A percentile compares a stretch with the other conserved stretches of the same genome.
These are phyloP conservation scores for Mesembrinibis cayennensis DNA, from an alignment of 2,113 vertebrate genomes.

Conservation along the genomic window DNA sequence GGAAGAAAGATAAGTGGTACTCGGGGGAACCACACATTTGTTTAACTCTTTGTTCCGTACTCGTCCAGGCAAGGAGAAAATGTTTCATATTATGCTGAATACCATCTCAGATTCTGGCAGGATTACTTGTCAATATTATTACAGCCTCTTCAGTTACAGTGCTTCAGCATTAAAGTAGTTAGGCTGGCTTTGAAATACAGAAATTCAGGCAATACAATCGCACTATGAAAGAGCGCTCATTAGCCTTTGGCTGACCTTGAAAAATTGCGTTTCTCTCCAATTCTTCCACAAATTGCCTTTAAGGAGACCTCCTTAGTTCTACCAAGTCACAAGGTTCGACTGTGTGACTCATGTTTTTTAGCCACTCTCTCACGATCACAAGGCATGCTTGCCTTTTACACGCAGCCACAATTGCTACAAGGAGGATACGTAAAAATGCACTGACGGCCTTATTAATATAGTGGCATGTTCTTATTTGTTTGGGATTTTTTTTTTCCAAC, in stretches of 20 bases:
- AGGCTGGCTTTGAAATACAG: slow-evolving; percentile 60
- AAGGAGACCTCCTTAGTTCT: slow-evolving; percentile 53
- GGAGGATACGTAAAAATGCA: slow-evolving; percentile 29
- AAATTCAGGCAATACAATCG: slow-evolving; percentile 61
- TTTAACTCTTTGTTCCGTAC: slow-evolving; percentile 53
- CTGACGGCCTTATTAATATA: neutral
- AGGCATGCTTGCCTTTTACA: slow-evolving; percentile 44
- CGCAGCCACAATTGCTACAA: slow-evolving; percentile 6
- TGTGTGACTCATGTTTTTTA: slow-evolving; percentile 54
- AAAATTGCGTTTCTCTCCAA: slow-evolving; percentile 45
- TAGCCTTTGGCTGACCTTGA: slow-evolving; percentile 70
- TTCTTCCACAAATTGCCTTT: slow-evolving; percentile 64
- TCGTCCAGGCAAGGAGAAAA: slow-evolving; percentile 49
- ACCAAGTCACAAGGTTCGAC: slow-evolving; percentile 50
- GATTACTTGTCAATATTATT: slow-evolving; percentile 63
- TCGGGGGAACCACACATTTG: neutral
- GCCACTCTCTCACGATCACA: slow-evolving; percentile 58
- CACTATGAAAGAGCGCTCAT: slow-evolving; percentile 63
- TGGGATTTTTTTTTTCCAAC: slow-evolving; percentile 4
- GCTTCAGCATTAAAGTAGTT: slow-evolving; percentile 60
- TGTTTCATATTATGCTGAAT: slow-evolving; percentile 49
- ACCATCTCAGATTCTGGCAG: slow-evolving; percentile 51
- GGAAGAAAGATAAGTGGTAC: slow-evolving; percentile 47
- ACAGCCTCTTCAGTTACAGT: slow-evolving; percentile 60
- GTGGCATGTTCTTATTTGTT: slow-evolving; percentile 28